phyloP scores from a whole-genome alignment of 2,888 invertebrate genomes.

The Drosophila lutescens region DNA sequence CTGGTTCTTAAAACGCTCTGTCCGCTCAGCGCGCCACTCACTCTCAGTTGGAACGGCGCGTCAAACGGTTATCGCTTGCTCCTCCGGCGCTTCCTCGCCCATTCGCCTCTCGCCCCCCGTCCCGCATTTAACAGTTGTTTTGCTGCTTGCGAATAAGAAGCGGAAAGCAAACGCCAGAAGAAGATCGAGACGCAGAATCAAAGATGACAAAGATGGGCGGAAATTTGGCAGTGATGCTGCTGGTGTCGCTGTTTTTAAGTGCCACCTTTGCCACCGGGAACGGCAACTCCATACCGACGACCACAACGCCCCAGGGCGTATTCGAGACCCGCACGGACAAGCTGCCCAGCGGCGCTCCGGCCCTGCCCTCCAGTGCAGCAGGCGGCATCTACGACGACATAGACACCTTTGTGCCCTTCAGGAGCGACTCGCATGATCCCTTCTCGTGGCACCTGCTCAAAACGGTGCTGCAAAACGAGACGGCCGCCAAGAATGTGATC shows the following conservation, averaged over 20 bases:
- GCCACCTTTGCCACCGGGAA: slow-evolving; percentile 3
- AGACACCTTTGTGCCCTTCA: slow-evolving; percentile 82
- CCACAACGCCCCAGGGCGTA: slow-evolving; percentile 67
- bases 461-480: slow-evolving; percentile 81
- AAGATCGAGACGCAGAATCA: slow-evolving; percentile 17
- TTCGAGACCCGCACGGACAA: slow-evolving; percentile 67
- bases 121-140: slow-evolving; percentile 47
- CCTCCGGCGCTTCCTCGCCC: slow-evolving; percentile 10
- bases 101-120: neutral
- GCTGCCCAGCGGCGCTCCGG: slow-evolving; percentile 35
- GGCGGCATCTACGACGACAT: slow-evolving; percentile 59
- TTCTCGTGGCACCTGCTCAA: slow-evolving; percentile 89
- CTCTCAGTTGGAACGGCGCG: slow-evolving; percentile 62
- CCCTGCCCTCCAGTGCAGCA: slow-evolving; percentile 20
- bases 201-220: slow-evolving; percentile 38
- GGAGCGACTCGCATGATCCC: slow-evolving; percentile 85
- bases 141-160: slow-evolving; percentile 13
- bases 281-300: slow-evolving; percentile 56
- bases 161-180: slow-evolving; percentile 17
- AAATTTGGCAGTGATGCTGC: slow-evolving; percentile 28
- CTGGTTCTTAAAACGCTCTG: slow-evolving; percentile 72
- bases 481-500: slow-evolving; percentile 85
- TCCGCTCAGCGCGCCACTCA: slow-evolving; percentile 57
- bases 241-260: slow-evolving; percentile 18
- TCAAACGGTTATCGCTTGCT: slow-evolving; percentile 57